Percentiles rank a stretch among this genome's conserved stretches.
phyloP scores from a whole-genome alignment of 2,888 invertebrate genomes.

The Archips crataeganus region DNA sequence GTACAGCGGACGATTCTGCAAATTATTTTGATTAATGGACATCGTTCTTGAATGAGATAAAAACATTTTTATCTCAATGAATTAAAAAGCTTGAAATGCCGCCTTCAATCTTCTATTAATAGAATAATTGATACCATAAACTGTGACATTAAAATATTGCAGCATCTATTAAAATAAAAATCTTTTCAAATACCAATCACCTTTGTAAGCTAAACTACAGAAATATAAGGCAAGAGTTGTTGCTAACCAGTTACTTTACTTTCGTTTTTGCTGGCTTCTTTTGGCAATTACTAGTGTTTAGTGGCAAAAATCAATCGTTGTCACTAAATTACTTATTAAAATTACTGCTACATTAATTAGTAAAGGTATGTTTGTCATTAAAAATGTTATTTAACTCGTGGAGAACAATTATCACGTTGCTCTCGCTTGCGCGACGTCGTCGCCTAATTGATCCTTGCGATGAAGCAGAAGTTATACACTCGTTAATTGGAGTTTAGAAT shows the following conservation, averaged over 20 bases:
- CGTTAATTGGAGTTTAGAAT: constrained; percentile 68
- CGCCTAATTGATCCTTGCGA: constrained; percentile 66
- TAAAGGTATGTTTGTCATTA: constrained; percentile 16
- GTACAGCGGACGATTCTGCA: constrained; percentile 13
- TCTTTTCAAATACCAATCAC: no score
- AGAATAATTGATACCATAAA: neutral
- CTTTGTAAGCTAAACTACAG: no score
- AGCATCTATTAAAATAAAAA: no score
- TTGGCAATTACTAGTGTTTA: neutral
- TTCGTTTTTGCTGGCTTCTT: neutral
- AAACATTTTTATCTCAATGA: constrained; percentile 17
- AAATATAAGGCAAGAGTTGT: neutral
- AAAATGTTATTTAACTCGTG: constrained; percentile 57
- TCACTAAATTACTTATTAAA: neutral
- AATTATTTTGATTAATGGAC: constrained; percentile 31
- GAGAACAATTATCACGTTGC: constrained; percentile 56
- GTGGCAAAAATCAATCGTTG: neutral
- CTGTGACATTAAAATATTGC: neutral
- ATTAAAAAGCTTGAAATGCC: neutral
- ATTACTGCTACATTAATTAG: constrained; percentile 6
- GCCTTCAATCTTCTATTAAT: neutral
- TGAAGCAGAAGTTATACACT: constrained; percentile 65
- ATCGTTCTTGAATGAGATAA: constrained; percentile 17
- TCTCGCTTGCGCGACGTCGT: constrained; percentile 59
- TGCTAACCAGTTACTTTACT: neutral